Percentiles rank a stretch among this genome's conserved stretches.
Conservation (phyloP, 2,113 vertebrate species). For the Lutjanus erythropterus region DNA sequence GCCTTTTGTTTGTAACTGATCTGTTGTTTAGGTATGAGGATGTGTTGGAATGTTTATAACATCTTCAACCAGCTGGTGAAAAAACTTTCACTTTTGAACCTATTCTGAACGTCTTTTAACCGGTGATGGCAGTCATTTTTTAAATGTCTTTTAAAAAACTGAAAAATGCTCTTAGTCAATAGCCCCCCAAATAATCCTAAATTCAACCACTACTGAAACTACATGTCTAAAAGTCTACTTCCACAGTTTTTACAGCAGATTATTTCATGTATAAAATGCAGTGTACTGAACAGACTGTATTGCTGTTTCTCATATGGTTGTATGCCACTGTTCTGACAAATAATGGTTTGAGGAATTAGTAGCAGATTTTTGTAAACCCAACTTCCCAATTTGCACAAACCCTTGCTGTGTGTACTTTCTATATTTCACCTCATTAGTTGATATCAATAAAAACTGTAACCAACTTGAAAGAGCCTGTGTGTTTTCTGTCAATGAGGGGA, state of each 20-base stretch:
- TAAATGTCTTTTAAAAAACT: too few relatives aligned
- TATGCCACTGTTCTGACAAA: not conserved
- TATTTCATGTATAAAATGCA: not conserved
- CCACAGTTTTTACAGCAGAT: too few relatives aligned
- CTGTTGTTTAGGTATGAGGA: too few relatives aligned
- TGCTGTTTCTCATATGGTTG: not conserved
- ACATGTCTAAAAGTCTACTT: not conserved
- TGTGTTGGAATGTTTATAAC: too few relatives aligned
- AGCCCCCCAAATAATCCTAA: not conserved
- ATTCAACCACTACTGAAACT: not conserved
- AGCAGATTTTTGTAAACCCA: conserved; percentile 9
- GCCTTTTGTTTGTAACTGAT: too few relatives aligned
- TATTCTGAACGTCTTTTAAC: too few relatives aligned
- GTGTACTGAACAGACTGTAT: not conserved
- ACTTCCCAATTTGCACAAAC: conserved; percentile 19
- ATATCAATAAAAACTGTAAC: conserved; percentile 28
- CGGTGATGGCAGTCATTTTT: too few relatives aligned
- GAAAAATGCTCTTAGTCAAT: too few relatives aligned
- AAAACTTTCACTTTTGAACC: too few relatives aligned
- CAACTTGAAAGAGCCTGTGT: not conserved
- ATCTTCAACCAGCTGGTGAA: too few relatives aligned
- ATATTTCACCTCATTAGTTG: conserved; percentile 39
- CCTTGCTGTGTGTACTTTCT: conserved; percentile 20
- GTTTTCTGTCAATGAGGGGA: not conserved
- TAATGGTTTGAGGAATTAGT: not conserved